Evolutionary conservation across 2,113 vertebrate genomes (phyloP), one percentile per base, ranked within the genome.

Genomic region (Rhadina sibilatrix): DNA sequence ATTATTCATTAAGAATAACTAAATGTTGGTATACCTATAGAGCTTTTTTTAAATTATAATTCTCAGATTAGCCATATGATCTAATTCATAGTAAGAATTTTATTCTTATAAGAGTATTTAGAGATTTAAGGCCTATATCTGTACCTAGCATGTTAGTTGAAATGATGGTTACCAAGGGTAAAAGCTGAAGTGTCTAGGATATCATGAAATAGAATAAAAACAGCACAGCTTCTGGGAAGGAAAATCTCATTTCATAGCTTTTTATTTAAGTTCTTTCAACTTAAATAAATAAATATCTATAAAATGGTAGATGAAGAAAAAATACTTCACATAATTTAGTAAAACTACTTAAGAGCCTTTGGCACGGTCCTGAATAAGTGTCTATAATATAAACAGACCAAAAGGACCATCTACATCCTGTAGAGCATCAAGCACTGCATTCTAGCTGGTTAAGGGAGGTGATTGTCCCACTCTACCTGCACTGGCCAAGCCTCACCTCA

Each of bases 371-470:
- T 60, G 52, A 59, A 12, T 60, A 38, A 38, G 33, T 25, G 30
- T 59, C 28, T 74, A 12, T 20, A 38, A 59, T 66, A 59, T 4
- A 38, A 72, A 23, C 9, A 52, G 37, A 38, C 10, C 23, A 30
- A 59, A 66, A 74, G 10, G 21, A 28, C 27, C 31, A 37, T 8
- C 22, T 28, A 4, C 10, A 50, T 33, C 31, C 6, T 16, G 15
- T 10, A 3, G 10, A 38, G 7, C 27, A 74, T 17, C 37, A 28
- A 46, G 33, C 5, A 44, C 24, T 50, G 7, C 52, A 71, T 14
- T 66, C 9, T 31, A n/a, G 4, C 6, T 3, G 3, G 8, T 28
- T 1, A 1, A 63, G 10, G 25, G 8, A 59, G 4, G 5, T 27
- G 27, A 24, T 23, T 22, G 8, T 38, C 12, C 10, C 60, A 27